Evolutionary conservation across 2,797 vertebrate genomes (phyloP), one percentile per base, ranked within the genome.

Genomic region (Urophycis tenuis): DNA sequence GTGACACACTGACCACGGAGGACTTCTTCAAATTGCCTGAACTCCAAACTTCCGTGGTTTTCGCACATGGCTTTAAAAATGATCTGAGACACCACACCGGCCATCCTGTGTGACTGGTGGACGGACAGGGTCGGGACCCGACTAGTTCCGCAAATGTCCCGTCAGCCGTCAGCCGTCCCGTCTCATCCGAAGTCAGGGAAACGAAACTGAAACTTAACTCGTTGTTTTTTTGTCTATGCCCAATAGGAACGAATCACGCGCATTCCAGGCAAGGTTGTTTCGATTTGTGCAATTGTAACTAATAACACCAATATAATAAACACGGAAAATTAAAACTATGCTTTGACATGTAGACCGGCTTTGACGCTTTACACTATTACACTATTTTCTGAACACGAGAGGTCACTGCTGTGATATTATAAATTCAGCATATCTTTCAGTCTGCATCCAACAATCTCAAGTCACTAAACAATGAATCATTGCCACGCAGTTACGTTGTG

Each of bases 41-140:
- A 89, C 31, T 90, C 85, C 79, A 92, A 29, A 76, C 87, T 72
- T 0, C 93, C 93, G n/a, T 82, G 80, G 49, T 93, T 75, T 75
- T 89, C 83, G 74, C 93, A 93, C 15, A 93, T 76, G 8, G 78
- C 84, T 76, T 75, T 67, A 0, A 75, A 72, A 9, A 92, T 78
- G 0, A 76, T 81, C 0, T 77, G 78, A 0, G 89, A 87, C 1
- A 91, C 36, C 0, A 10, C 0, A 0, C 75, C 35, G 0, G 82
- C 74, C 93, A 94, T 80, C 33, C 15, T 34, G 3, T 53, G 17
- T 19, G 19, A 53, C 17, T 0, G 53, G 35, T 36, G 4, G 4
- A 36, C 29, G n/a, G 8, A 25, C 8, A 60, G 22, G 2, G 7
- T 17, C 8, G 22, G 22, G 0, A 60, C 22, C 41, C 5, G 22